Evolutionary conservation across 1,140 invertebrate genomes (phyloP), one percentile per base, ranked within the genome.

Genomic region (Lucilia sericata): DNA sequence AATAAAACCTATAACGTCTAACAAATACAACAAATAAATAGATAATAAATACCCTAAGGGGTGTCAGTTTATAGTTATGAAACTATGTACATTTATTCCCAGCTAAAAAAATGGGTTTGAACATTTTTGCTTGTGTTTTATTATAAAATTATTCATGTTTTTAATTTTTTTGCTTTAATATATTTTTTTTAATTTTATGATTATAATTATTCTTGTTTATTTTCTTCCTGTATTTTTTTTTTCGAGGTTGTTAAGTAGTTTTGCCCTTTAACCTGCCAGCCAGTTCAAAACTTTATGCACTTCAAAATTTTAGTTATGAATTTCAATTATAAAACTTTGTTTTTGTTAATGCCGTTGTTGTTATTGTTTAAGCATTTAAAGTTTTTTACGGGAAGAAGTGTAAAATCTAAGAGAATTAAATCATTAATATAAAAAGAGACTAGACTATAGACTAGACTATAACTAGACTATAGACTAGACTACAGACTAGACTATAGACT

Each of bases 261-360:
- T 70, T 70, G 65, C 65, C 21, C 65, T 70, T 70, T 70, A 70
- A n/a, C 65, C 55, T n/a, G 14, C 55, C 65, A 70, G 65, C 65
- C 65, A 70, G 19, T 12, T 19, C 9, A 70, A 70, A 70, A 70
- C 65, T 70, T 70, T 12, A 25, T 21, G 19, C 19, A 70, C 65
- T 70, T 70, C 65, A 70, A 70, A 60, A 60, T 60, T 70, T 70
- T 70, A 2, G 21, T 70, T 70, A 70, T 70, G 65, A 70, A 70
- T 70, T 70, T 70, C 65, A 70, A 70, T 70, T 70, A 70, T 70
- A 70, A 70, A 70, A 70, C n/a, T 70, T 70, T 70, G 17, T 60
- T 60, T 12, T 60, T 60, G 51, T 60, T 60, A n/a, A 17, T 60
- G 51, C 13, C 0, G 51, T 60, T 60, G 51, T 60, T 60, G 55